Percentiles rank a stretch among this genome's conserved stretches.
These are phyloP conservation scores for Brachypalpus laphriformis DNA, from an alignment of 2,888 invertebrate genomes.

Conservation along the genomic window DNA sequence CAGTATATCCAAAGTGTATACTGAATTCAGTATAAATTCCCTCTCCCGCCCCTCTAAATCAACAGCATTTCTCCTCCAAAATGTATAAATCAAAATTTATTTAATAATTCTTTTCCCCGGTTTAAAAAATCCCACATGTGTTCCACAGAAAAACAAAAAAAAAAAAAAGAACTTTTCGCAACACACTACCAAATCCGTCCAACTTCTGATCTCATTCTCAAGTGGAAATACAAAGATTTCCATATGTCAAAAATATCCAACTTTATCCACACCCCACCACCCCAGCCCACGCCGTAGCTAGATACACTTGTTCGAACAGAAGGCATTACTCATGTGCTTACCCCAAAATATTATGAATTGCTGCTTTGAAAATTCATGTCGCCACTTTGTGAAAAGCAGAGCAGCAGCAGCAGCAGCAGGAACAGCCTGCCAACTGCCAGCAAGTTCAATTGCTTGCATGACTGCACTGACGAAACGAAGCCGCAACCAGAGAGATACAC, in stretches of 20 bases:
- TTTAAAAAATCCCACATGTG: constrained; percentile 24
- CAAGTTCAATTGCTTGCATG: constrained; percentile 71
- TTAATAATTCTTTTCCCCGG: background rate
- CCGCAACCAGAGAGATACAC: background rate
- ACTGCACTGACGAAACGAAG: constrained; percentile 62
- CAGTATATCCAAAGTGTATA: no score
- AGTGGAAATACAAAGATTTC: constrained; percentile 68
- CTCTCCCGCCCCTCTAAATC: background rate
- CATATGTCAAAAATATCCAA: constrained; percentile 67
- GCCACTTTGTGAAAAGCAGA: constrained; percentile 57
- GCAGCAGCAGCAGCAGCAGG: constrained; percentile 13
- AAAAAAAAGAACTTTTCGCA: constrained; percentile 29
- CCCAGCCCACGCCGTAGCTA: constrained; percentile 17
- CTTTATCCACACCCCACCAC: constrained; percentile 21
- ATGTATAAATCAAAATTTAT: constrained; percentile 46
- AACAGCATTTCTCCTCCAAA: background rate
- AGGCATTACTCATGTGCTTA: constrained; percentile 70
- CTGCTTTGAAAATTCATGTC: constrained; percentile 67
- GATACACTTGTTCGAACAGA: constrained; percentile 73
- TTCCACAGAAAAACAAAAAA: background rate
- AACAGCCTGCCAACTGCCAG: constrained; percentile 54
- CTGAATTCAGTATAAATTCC: background rate
- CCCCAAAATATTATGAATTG: constrained; percentile 69
- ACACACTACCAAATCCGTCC: constrained; percentile 34
- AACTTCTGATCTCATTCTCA: constrained; percentile 70